Base-by-base conservation (phyloP, 2,797 vertebrate species). In the Clarias platycephalus region DNA sequence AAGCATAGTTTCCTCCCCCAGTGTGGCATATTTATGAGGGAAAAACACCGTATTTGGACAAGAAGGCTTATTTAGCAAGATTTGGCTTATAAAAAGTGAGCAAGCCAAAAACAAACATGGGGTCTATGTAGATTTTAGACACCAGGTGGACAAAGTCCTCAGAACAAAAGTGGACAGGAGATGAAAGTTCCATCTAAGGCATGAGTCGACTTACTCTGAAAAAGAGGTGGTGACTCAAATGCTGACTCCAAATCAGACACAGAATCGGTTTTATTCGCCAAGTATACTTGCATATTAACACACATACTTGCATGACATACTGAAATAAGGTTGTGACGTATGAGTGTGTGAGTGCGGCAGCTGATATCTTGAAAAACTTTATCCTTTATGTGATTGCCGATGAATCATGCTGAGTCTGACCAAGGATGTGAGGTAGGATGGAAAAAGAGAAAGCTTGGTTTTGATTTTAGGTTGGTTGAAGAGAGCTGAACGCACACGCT, bases 371-470 rank as follows among this genome's bases (percentile, higher is more conserved):
- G 16, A 31, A 75, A 31, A 28, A 26, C 53, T 26, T 74, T 16
- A 53, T 53, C n/a, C 18, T 57, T 75, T 20, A 28, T 7, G 26
- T 57, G 53, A 31, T 31, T 57, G 10, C 1, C 26, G 71, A 74
- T 28, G 44, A 74, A 55, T 55, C 71, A 9, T 28, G 15, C 5
- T 12, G 16, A 57, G 1, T 10, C 72, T 31, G 2, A 57, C 72
- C n/a, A 57, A 75, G 72, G 53, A 28, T n/a, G 28, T 57, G 72
- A 75, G 15, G 12, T 74, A 53, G 53, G n/a, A 75, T 55, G n/a
- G 20, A 2, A 15, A n/a, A 53, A 57, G 12, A 49, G 12, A 75
- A 31, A 31, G 16, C 26, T 57, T 26, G 10, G 72, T 22, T 75
- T 24, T 57, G 72, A 57, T 57, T 57, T 75, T 53, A 31, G 16